Evolutionary conservation across 2,888 invertebrate species (phyloP), one percentile per base, ranked within the genome.

Genomic region (Ptilodon capucinus): DNA sequence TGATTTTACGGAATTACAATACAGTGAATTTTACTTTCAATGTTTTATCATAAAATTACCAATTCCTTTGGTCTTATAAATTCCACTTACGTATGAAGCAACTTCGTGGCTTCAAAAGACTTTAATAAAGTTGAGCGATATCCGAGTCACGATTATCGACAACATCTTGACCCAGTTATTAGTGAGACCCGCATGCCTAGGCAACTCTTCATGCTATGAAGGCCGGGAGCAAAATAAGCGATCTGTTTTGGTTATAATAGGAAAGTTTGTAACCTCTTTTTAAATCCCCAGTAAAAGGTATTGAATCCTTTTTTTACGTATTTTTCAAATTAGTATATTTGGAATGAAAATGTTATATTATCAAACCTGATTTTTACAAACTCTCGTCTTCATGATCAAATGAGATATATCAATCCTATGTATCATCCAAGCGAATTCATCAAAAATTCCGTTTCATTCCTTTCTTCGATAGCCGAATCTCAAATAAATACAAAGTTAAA

Each of bases 81-180:
- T 13, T 21, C 39, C 21, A 19, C 19, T 17, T 16, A 30, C 16
- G 1, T 13, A 38, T 19, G 5, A 38, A 40, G 19, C n/a, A 25
- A 40, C 25, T 23, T 25, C 39, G 19, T 39, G 19, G 19, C n/a
- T 9, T 25, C 16, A 25, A 11, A 40, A 40, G 40, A 40, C 23
- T 40, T 40, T 23, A 40, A 25, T 40, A 40, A 40, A 40, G 23
- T 40, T 25, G 9, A 25, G 14, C 42, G n/a, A 21, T 19, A 34
- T 49, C 47, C 49, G 47, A 49, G 45, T 45, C 39, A 52, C 41
- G 49, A 60, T 56, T 47, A 49, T 18, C 40, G 25, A 44, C 46
- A 42, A 18, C 14, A 30, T 40, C 34, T 44, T 46, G 57, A 46
- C 53, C 44, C n/a, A 25, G 25, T 25, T 40, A 38, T 19, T 18